phyloP scores from a whole-genome alignment of 1,140 invertebrate species.

The Chironomus striatipennis region DNA sequence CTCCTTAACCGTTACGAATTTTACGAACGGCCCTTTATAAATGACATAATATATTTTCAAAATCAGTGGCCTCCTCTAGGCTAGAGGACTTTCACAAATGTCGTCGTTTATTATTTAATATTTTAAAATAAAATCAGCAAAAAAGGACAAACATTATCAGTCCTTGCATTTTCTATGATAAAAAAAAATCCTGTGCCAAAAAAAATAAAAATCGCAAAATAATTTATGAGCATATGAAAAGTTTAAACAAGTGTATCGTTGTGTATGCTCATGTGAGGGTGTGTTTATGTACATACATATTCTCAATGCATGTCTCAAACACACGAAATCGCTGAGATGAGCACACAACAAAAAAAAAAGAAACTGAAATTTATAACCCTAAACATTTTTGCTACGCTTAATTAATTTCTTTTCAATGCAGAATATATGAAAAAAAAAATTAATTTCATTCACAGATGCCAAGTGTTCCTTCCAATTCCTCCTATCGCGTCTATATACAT shows the following conservation, averaged over 20 bases:
- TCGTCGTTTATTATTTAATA: too few species aligned
- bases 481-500: neutral
- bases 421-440: neutral
- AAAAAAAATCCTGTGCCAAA: too few species aligned
- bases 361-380: constrained; percentile 22
- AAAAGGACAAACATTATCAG: too few species aligned
- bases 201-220: neutral
- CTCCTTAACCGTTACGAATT: too few species aligned
- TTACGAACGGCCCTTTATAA: too few species aligned
- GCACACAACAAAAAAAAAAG: too few species aligned
- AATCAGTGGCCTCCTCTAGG: too few species aligned
- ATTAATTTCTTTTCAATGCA: constrained; percentile 21
- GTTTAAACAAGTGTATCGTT: constrained; percentile 4
- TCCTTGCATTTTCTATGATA: too few species aligned
- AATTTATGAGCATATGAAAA: constrained; percentile 22
- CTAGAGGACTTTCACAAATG: too few species aligned
- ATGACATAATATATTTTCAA: too few species aligned
- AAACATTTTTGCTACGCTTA: neutral
- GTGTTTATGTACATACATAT: neutral
- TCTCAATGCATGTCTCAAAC: neutral
- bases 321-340: neutral
- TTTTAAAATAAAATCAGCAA: too few species aligned
- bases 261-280: neutral
- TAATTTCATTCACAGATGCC: constrained; percentile 9
- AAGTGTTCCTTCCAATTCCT: neutral